Evolutionary conservation across 2,888 invertebrate genomes (phyloP), one percentile per base, ranked within the genome.

Genomic region (Cataglyphis altisquamis): DNA sequence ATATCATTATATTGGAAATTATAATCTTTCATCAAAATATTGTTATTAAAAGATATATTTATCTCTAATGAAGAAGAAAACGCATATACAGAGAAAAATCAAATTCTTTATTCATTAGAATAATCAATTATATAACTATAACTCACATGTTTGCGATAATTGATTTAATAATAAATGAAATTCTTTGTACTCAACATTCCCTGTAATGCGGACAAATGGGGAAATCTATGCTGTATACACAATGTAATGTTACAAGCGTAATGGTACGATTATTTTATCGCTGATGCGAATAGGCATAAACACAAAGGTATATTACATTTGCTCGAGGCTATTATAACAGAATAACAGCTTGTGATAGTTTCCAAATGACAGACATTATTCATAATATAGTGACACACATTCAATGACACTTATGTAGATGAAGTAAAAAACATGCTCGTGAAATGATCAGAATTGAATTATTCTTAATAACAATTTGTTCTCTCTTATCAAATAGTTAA

Each of bases 351-450:
- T 52, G 68, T 29, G 52, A 48, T 52, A 32, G 45, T 4, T 12
- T 32, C 45, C 18, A 57, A 77, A 32, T 70, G 32, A 57, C 4
- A 78, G 45, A 60, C 57, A 70, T 78, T 78, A 57, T 68, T 78
- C 36, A 78, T 60, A 68, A 78, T 57, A 41, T 67, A 62, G 45
- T 45, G 41, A 78, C 45, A 60, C 8, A 32, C 21, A 57, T 39
- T 57, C 18, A 18, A 32, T 32, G 32, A 78, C 32, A 57, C 8
- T 29, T 29, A 29, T 29, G 29, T 29, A 29, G 32, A 6, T 36
- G 36, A 36, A 6, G 36, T 36, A 6, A 36, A 36, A 0, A 6
- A 6, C 6, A 6, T 36, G 36, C 36, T 6, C 6, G 36, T 36
- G 36, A 36, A 36, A 36, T 36, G 36, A 36, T 5, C 36, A 36